Evolutionary conservation across 2,113 vertebrate species (phyloP).

Genomic region (Ondatra zibethicus): DNA sequence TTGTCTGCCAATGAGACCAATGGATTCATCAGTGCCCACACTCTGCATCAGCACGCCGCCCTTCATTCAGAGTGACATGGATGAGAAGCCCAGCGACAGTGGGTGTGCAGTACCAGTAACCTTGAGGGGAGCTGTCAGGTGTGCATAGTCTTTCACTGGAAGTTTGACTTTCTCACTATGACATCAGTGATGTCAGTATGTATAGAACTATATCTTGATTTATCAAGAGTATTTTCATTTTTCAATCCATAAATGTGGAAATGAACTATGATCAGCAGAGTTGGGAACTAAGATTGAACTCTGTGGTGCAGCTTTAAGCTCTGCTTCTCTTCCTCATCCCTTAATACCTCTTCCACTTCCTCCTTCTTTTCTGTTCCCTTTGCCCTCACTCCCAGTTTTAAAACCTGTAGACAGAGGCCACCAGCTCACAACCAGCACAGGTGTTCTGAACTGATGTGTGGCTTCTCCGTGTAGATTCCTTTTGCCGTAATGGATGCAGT

Average conservation of each 20-base stretch:
- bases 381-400: constrained; percentile 83
- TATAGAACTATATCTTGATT: constrained; percentile 99
- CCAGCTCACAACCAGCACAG: constrained; percentile 91
- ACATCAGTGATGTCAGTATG: constrained; percentile 99
- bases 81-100: constrained; percentile 66
- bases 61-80: constrained; percentile 95
- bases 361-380: constrained; percentile 78
- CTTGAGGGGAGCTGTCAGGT: constrained; percentile 88
- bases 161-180: constrained; percentile 95
- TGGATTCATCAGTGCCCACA: constrained; percentile 92
- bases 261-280: constrained; percentile 89
- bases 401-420: constrained; percentile 88
- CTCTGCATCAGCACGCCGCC: constrained; percentile 94
- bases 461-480: constrained; percentile 88
- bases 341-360: constrained; percentile 75
- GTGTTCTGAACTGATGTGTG: constrained; percentile 89
- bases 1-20: constrained; percentile 93
- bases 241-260: constrained; percentile 94
- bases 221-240: constrained; percentile 99
- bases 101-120: constrained; percentile 84
- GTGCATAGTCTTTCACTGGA: constrained; percentile 98
- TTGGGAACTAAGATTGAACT: constrained; percentile 90
- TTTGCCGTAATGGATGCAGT: constrained; percentile 87
- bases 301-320: constrained; percentile 93
- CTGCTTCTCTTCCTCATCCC: constrained; percentile 84